A percentile compares a stretch with the other conserved stretches of the same genome.
Conservation (phyloP, 2,113 vertebrate genomes). For the Sarotherodon lohbergeri region DNA sequence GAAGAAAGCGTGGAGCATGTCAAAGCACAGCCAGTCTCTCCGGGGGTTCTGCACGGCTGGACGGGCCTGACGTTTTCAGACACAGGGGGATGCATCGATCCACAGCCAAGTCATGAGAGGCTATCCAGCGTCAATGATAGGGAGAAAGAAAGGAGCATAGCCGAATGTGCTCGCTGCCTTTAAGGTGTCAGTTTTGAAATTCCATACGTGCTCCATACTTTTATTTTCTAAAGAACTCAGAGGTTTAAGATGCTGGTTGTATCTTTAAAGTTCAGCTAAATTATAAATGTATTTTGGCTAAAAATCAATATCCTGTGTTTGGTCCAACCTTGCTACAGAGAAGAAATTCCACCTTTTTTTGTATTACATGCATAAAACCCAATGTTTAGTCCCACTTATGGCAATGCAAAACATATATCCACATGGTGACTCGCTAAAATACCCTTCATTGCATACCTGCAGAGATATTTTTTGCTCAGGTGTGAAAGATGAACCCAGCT, state of each 20-base stretch:
- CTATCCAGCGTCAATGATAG: constrained; percentile 32
- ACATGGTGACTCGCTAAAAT: background rate
- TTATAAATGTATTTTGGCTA: background rate
- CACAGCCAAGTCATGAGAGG: constrained; percentile 35
- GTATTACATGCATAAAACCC: background rate
- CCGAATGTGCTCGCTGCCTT: background rate
- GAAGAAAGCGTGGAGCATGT: constrained; percentile 44
- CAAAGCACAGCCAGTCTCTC: constrained; percentile 50
- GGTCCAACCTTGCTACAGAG: background rate
- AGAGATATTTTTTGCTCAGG: background rate
- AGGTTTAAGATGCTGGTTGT: background rate
- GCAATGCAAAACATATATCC: background rate
- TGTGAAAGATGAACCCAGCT: background rate
- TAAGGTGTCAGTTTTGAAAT: background rate
- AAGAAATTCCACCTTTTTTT: background rate
- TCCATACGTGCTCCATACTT: background rate
- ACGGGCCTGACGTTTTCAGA: constrained; percentile 24
- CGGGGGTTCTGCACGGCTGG: constrained; percentile 26
- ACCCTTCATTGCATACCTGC: background rate
- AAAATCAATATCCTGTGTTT: background rate
- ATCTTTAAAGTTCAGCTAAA: background rate
- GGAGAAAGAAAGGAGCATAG: background rate
- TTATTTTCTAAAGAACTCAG: background rate
- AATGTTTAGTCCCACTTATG: background rate
- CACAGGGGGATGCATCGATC: constrained; percentile 34